Base-by-base conservation (phyloP, 1,140 invertebrate genomes). In the Tenebrio molitor region DNA sequence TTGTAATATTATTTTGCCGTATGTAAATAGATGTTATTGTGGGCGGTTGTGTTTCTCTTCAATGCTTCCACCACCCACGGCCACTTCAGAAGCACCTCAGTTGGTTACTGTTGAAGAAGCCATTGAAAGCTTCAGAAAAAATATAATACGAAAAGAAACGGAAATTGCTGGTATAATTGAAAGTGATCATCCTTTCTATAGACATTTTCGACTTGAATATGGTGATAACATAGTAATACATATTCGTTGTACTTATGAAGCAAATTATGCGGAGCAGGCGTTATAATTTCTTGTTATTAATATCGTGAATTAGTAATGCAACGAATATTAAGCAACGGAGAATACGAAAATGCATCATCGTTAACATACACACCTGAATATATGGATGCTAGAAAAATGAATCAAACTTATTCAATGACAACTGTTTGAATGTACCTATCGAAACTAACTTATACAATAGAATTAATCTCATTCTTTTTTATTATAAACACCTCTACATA, bases 71-170 rank as follows among this genome's bases (percentile, higher is more conserved):
- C n/a, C n/a, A n/a, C n/a, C n/a, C n/a, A n/a, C n/a, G n/a, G n/a
- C n/a, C n/a, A n/a, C n/a, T n/a, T n/a, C n/a, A 39, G 12, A 39
- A 39, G 2, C 36, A 39, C 5, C 36, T 3, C 36, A 39, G 12
- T 39, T 39, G 36, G n/a, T 39, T 39, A 39, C 36, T 39, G 36
- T 39, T n/a, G 36, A 39, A 39, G 36, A 39, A 12, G 36, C 36
- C 12, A 39, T n/a, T 2, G 6, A 39, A 39, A 39, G 36, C 12
- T 39, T 39, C 12, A 2, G 36, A 39, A 39, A 12, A 39, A 39
- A n/a, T 39, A 8, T 39, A n/a, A 39, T 12, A 8, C 36, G 3
- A 39, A 39, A 39, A 39, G 36, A 39, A 12, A 39, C 12, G 12
- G 0, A 39, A 39, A 39, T 39, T 12, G 36, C 12, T 39, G 36